Evolutionary conservation across 2,888 invertebrate genomes (phyloP).

Genomic region (Dastarcus helophoroides): DNA sequence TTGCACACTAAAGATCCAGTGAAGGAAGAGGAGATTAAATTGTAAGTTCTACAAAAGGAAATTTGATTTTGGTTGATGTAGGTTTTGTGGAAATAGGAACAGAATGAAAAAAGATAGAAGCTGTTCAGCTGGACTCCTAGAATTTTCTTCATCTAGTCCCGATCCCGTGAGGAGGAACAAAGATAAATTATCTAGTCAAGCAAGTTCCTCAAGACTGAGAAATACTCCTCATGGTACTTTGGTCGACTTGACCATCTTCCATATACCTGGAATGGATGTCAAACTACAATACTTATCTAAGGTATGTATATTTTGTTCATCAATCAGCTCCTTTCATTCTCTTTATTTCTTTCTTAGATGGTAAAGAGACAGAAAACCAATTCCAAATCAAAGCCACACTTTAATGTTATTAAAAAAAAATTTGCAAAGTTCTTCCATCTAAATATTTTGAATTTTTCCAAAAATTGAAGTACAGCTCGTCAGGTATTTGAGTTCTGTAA

Average conservation of each 20-base stretch:
- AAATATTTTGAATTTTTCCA: too few relatives aligned
- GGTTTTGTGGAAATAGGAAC: constrained; percentile 29
- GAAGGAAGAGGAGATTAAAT: constrained; percentile 56
- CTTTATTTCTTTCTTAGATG: too few relatives aligned
- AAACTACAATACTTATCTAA: constrained; percentile 37
- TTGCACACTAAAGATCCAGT: constrained; percentile 79
- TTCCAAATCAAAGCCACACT: too few relatives aligned
- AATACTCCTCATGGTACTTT: constrained; percentile 36
- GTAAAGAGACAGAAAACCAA: too few relatives aligned
- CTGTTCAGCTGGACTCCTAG: constrained; percentile 35
- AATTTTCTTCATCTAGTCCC: constrained; percentile 32
- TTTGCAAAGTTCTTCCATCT: too few relatives aligned
- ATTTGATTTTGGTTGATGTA: background rate
- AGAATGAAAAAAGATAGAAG: constrained; percentile 62
- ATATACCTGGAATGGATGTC: constrained; percentile 84
- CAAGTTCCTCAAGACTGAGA: constrained; percentile 29
- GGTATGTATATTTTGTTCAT: too few relatives aligned
- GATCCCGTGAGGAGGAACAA: constrained; percentile 34
- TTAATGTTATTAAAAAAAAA: too few relatives aligned
- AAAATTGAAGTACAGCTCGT: too few relatives aligned
- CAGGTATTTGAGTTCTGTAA: too few relatives aligned
- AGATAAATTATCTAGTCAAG: constrained; percentile 29
- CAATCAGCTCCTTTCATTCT: too few relatives aligned
- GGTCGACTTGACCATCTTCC: constrained; percentile 75
- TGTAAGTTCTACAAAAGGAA: constrained; percentile 22